phyloP scores from a whole-genome alignment of 2,888 invertebrate genomes.

The Yponomeuta sedellus region DNA sequence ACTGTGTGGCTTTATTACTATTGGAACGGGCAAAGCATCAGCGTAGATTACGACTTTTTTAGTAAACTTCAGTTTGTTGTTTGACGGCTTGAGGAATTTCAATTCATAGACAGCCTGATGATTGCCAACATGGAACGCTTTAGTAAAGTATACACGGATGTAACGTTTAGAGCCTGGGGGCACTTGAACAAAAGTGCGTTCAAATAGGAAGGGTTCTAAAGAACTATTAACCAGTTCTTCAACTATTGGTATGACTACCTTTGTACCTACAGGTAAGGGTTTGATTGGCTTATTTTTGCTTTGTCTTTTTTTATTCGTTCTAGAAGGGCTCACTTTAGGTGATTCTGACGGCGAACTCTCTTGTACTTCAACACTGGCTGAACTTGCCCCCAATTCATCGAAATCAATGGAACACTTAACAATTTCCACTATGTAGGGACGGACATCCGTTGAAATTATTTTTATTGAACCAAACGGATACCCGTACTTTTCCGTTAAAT shows the following conservation, averaged over 20 bases:
- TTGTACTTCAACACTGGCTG: background rate
- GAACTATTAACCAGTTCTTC: slow-evolving; percentile 37
- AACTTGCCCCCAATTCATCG: background rate
- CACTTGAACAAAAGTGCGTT: slow-evolving; percentile 39
- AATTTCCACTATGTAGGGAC: slow-evolving; percentile 42
- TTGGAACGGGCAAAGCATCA: slow-evolving; percentile 51
- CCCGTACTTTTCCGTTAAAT: slow-evolving; percentile 34
- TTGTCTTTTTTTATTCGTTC: background rate
- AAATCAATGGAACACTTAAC: slow-evolving; percentile 34
- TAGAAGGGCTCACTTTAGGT: background rate
- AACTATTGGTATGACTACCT: slow-evolving; percentile 33
- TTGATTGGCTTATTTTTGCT: background rate
- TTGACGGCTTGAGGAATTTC: slow-evolving; percentile 36
- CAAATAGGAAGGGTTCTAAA: slow-evolving; percentile 48
- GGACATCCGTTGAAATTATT: slow-evolving; percentile 35
- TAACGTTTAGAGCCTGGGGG: slow-evolving; percentile 32
- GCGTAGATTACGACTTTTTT: slow-evolving; percentile 46
- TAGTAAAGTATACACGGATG: slow-evolving; percentile 44
- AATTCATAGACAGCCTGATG: slow-evolving; percentile 53
- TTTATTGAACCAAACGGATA: slow-evolving; percentile 39
- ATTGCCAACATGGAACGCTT: slow-evolving; percentile 46
- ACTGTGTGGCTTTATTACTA: slow-evolving; percentile 43
- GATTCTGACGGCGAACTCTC: background rate
- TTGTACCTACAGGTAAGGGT: slow-evolving; percentile 26
- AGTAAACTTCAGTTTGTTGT: slow-evolving; percentile 31